Evolutionary conservation across 2,113 vertebrate species (phyloP), one percentile per base, ranked within the genome.

Genomic region (Blennius ocellaris): DNA sequence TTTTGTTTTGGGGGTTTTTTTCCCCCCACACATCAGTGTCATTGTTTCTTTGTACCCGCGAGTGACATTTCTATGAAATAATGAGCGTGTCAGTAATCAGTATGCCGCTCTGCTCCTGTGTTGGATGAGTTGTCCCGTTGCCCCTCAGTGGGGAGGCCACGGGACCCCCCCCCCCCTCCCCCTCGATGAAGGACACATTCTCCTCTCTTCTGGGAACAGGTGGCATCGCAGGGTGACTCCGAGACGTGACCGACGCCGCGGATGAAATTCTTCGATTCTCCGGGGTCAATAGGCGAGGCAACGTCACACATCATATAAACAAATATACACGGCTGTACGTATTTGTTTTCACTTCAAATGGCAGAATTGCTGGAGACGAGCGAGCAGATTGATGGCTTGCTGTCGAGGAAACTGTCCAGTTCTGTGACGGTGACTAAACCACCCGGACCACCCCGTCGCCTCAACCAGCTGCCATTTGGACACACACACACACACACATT

Each of bases 191-290:
- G 92, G 91, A 90, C 88, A 75, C 39, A 71, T 73, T 86, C 74
- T 84, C 83, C 77, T 79, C 78, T 82, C 82, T 78, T 86, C 86
- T 81, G 82, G 81, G 90, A 93, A 90, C 91, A 92, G 90, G 81
- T 92, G 85, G 89, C 77, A 63, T 89, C 90, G 73, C 92, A 91
- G 89, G 85, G 82, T 84, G 91, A 89, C 86, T 89, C 88, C 87
- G 9, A 73, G 56, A 56, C 85, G 71, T 89, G 91, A 91, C 86
- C 81, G 89, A 91, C 82, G 83, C 75, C 67, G 16, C 1, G 55
- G 78, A 87, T 45, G 69, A 84, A 64, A 66, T 79, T 64, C 74
- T 30, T 57, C 71, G 71, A 82, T 69, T 30, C 21, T 30, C 21
- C 2, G 21, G 21, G 21, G 21, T 30, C 21, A 4, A 30, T 30